These are phyloP conservation scores for Lepidurus apus DNA, from an alignment of 1,140 invertebrate species.

Conservation along the genomic window DNA sequence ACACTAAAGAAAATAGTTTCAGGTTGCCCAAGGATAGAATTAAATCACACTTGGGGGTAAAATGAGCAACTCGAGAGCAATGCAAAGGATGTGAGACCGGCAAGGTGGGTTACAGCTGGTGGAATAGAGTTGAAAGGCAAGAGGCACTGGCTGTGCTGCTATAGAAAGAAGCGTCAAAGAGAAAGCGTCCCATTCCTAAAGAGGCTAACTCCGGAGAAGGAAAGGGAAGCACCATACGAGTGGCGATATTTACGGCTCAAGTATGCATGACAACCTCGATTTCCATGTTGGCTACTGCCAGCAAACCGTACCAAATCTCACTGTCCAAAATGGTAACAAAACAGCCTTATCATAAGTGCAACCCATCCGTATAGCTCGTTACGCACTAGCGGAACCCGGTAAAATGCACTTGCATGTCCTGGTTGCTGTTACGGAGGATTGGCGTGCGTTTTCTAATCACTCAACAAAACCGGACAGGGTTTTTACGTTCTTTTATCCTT, in stretches of 20 bases:
- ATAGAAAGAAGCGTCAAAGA: neutral
- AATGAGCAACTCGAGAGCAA: neutral
- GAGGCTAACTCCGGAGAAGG: neutral
- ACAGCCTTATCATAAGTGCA: neutral
- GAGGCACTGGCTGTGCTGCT: neutral
- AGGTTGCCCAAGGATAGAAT: too few relatives aligned
- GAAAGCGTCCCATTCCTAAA: neutral
- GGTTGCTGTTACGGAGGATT: neutral
- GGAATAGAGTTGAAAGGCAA: neutral
- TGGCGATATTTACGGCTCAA: neutral
- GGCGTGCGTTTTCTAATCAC: neutral
- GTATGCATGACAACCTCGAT: neutral
- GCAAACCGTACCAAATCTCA: neutral
- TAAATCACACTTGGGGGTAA: too few relatives aligned
- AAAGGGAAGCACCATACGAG: neutral
- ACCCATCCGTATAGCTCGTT: neutral
- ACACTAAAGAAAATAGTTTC: too few relatives aligned
- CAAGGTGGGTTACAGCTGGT: neutral
- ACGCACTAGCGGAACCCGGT: neutral
- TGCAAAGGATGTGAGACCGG: neutral
- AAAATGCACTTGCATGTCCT: neutral
- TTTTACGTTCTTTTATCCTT: too few relatives aligned
- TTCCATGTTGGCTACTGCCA: neutral
- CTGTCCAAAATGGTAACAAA: neutral
- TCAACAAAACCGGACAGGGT: too few relatives aligned